Evolutionary conservation across 2,888 invertebrate genomes (phyloP).

Genomic region (Brachylomia viminalis): DNA sequence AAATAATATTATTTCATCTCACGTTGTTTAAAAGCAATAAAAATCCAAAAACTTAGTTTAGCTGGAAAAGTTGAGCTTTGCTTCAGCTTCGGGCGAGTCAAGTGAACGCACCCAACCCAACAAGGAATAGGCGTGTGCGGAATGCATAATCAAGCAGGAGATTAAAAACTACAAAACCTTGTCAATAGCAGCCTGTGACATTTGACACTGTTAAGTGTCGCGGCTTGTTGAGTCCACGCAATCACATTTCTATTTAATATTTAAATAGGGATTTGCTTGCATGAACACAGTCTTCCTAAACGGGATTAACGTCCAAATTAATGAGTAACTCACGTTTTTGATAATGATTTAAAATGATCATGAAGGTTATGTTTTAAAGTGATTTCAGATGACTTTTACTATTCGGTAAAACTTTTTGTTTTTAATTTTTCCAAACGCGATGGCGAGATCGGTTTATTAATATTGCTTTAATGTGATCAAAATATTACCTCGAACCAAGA

Average conservation of each 20-base stretch:
- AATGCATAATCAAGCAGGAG: conserved; percentile 89
- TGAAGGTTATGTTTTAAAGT: neutral
- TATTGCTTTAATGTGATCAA: neutral
- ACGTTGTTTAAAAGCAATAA: conserved; percentile 89
- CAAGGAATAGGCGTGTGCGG: conserved; percentile 89
- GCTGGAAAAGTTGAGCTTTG: conserved; percentile 86
- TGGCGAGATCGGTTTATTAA: neutral
- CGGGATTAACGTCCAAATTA: neutral
- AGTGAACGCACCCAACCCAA: conserved; percentile 85
- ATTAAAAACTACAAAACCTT: conserved; percentile 90
- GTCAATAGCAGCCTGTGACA: conserved; percentile 83
- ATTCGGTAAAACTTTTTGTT: neutral
- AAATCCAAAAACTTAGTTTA: conserved; percentile 88
- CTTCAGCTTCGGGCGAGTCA: conserved; percentile 82
- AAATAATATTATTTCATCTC: conserved; percentile 88
- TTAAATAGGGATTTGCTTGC: neutral
- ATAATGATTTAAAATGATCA: neutral
- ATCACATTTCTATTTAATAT: neutral
- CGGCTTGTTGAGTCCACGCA: conserved; percentile 41
- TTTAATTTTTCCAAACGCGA: neutral
- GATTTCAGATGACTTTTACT: neutral
- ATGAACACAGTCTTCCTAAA: neutral
- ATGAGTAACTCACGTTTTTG: neutral
- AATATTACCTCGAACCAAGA: neutral
- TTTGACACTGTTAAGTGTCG: conserved; percentile 62